A percentile compares a stretch with the other conserved stretches of the same genome.
phyloP scores from a whole-genome alignment of 2,888 invertebrate genomes.

The Gonocerus acuteangulatus region DNA sequence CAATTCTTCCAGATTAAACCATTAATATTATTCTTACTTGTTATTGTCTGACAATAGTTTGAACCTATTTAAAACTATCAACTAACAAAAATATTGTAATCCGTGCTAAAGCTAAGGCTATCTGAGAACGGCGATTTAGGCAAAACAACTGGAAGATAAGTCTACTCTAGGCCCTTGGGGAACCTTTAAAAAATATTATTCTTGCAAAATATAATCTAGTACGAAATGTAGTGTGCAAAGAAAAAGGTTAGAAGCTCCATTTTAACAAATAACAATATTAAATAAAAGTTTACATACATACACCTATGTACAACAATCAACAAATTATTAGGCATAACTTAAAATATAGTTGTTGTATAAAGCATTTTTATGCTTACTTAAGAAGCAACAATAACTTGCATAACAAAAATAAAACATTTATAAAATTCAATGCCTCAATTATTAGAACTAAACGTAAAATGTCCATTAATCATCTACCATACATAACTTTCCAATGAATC shows the following conservation, averaged over 20 bases:
- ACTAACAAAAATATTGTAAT: too few relatives aligned
- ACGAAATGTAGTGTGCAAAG: conserved; percentile 16
- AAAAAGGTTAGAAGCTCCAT: conserved; percentile 15
- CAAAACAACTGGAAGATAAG: too few relatives aligned
- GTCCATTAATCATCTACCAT: not conserved
- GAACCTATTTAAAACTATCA: too few relatives aligned
- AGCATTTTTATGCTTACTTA: not conserved
- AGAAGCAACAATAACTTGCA: conserved; percentile 5
- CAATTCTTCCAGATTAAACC: too few relatives aligned
- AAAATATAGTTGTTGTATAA: conserved; percentile 1
- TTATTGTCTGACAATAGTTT: too few relatives aligned
- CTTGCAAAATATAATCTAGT: too few relatives aligned
- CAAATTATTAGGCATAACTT: not conserved
- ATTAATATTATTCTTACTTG: too few relatives aligned
- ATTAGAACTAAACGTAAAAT: not conserved
- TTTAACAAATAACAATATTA: conserved; percentile 11
- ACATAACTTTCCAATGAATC: conserved; percentile 1
- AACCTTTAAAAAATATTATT: too few relatives aligned
- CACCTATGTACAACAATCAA: conserved; percentile 11
- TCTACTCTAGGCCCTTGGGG: too few relatives aligned
- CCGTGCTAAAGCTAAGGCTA: too few relatives aligned
- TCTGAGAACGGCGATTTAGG: too few relatives aligned
- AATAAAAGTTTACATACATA: not conserved
- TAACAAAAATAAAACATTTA: conserved; percentile 22
- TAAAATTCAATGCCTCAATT: conserved; percentile 9